phyloP scores from a whole-genome alignment of 2,888 invertebrate genomes.

The Cerastis rubricosa region DNA sequence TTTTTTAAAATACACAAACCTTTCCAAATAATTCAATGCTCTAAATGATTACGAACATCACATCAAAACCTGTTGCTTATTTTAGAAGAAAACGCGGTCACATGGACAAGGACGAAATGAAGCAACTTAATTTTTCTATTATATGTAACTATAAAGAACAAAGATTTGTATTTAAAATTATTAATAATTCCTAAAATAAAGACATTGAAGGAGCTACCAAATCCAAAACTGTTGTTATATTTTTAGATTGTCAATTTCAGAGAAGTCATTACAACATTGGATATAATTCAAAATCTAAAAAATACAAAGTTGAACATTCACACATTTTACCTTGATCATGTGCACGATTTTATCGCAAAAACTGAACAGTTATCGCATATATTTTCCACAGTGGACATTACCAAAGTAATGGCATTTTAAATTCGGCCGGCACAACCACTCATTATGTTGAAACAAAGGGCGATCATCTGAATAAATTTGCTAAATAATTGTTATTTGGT shows the following conservation, averaged over 20 bases:
- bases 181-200: not conserved
- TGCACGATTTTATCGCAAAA: slow-evolving; percentile 51
- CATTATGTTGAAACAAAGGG: slow-evolving; percentile 85
- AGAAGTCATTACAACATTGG: no score
- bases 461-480: slow-evolving; percentile 87
- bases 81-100: not conserved
- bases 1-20: not conserved
- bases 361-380: slow-evolving; percentile 46
- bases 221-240: not conserved
- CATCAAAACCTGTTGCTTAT: not conserved
- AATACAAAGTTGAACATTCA: slow-evolving; percentile 6
- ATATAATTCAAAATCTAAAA: not conserved
- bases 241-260: not conserved
- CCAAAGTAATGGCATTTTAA: slow-evolving; percentile 84
- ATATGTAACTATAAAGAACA: not conserved
- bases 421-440: slow-evolving; percentile 78
- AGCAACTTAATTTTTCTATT: not conserved
- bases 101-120: not conserved
- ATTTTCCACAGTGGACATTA: slow-evolving; percentile 71
- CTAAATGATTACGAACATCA: not conserved
- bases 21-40: not conserved
- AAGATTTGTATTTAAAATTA: not conserved
- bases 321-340: slow-evolving; percentile 34
- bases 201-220: not conserved
- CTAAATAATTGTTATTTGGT: slow-evolving; percentile 88